Evolutionary conservation across 2,797 vertebrate species (phyloP).

Genomic region (Danio aesculapii): DNA sequence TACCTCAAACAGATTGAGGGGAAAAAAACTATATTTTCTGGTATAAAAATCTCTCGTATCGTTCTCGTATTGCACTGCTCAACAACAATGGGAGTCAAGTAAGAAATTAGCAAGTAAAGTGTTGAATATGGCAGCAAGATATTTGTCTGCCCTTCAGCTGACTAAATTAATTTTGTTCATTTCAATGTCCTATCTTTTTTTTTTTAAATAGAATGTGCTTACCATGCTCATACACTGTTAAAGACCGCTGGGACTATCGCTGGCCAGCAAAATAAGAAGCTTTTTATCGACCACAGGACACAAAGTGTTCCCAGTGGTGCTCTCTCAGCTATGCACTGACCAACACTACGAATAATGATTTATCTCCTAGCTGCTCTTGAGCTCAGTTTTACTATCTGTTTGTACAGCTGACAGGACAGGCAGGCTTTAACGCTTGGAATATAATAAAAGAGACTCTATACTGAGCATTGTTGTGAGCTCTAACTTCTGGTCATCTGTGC

Average conservation of each 20-base stretch:
- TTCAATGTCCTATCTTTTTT: conserved; percentile 3
- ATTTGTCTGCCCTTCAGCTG: conserved; percentile 30
- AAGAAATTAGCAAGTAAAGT: conserved; percentile 27
- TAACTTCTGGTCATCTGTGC: conserved; percentile 47
- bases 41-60: too few species aligned
- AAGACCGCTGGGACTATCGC: conserved; percentile 30
- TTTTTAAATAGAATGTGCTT: conserved; percentile 21
- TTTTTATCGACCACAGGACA: conserved; percentile 54
- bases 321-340: conserved; percentile 54
- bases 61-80: not conserved
- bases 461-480: conserved; percentile 39
- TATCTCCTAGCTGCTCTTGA: conserved; percentile 54
- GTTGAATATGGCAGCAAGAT: conserved; percentile 26
- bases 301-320: conserved; percentile 54
- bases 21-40: conserved; percentile 15
- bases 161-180: conserved; percentile 14
- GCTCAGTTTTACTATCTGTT: conserved; percentile 66
- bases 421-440: conserved; percentile 56
- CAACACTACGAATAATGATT: conserved; percentile 60
- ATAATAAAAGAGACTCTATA: conserved; percentile 65
- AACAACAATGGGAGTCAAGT: conserved; percentile 24
- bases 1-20: conserved; percentile 48
- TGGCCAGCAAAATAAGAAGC: conserved; percentile 23
- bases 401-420: conserved; percentile 66
- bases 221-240: conserved; percentile 17